These are phyloP conservation scores for Galemys pyrenaicus DNA, from an alignment of 2,113 vertebrate genomes.

Conservation along the genomic window DNA sequence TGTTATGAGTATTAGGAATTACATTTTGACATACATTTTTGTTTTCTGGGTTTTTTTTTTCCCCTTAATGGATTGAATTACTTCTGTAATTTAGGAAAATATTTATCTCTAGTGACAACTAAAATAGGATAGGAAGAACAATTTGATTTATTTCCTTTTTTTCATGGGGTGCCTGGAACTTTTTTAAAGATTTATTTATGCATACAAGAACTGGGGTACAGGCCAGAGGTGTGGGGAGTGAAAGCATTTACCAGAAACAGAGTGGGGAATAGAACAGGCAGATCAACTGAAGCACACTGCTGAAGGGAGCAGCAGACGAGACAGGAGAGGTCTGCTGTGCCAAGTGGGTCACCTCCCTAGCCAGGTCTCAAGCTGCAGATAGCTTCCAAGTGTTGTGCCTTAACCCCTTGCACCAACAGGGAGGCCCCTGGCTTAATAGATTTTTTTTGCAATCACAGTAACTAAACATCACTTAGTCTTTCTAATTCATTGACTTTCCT, in stretches of 20 bases:
- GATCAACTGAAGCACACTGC: too few relatives aligned
- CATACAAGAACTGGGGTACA: too few relatives aligned
- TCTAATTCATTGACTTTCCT: not conserved
- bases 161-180: not conserved
- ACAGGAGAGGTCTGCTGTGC: too few relatives aligned
- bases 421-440: not conserved
- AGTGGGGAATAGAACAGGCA: too few relatives aligned
- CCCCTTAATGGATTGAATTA: not conserved
- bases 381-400: too few relatives aligned
- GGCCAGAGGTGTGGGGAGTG: too few relatives aligned
- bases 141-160: not conserved
- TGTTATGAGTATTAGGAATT: not conserved
- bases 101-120: not conserved
- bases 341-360: too few relatives aligned
- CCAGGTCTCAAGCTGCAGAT: too few relatives aligned
- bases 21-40: not conserved
- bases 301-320: too few relatives aligned
- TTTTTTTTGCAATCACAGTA: not conserved
- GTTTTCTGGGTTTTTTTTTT: not conserved
- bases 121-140: not conserved
- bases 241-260: too few relatives aligned
- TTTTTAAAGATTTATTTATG: too few relatives aligned
- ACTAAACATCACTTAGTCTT: not conserved
- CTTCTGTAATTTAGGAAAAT: conserved; percentile 15
- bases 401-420: too few relatives aligned